A percentile compares a stretch with the other conserved stretches of the same genome.
Evolutionary conservation across 2,113 vertebrate species (phyloP).

Genomic region (Cygnus atratus): DNA sequence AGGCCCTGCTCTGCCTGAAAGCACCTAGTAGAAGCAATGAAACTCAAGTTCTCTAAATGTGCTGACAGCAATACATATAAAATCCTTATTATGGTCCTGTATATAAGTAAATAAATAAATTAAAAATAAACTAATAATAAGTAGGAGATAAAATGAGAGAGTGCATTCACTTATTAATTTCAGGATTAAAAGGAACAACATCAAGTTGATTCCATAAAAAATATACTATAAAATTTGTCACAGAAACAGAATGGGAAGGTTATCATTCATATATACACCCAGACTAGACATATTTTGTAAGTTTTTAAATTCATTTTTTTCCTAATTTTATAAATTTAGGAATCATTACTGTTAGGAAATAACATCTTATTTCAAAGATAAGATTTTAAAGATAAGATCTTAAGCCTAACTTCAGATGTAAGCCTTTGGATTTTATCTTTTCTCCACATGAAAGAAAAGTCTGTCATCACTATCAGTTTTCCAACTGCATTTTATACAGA

Average conservation of each 20-base stretch:
- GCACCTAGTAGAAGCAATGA: background rate
- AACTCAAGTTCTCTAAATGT: background rate
- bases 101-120: too few species aligned
- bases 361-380: background rate
- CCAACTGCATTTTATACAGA: background rate
- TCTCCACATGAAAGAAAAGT: background rate
- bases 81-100: fast-evolving
- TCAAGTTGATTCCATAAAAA: background rate
- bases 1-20: background rate
- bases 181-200: background rate
- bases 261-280: background rate
- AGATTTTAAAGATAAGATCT: background rate
- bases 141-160: background rate
- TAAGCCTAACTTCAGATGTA: background rate
- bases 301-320: background rate
- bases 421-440: background rate
- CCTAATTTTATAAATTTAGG: background rate
- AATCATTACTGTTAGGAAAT: background rate
- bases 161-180: background rate
- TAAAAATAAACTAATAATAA: background rate
- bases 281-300: background rate
- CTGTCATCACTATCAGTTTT: background rate
- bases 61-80: background rate
- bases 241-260: background rate
- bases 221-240: background rate